Evolutionary conservation across 2,797 vertebrate species (phyloP).

Genomic region (Carduelis carduelis): DNA sequence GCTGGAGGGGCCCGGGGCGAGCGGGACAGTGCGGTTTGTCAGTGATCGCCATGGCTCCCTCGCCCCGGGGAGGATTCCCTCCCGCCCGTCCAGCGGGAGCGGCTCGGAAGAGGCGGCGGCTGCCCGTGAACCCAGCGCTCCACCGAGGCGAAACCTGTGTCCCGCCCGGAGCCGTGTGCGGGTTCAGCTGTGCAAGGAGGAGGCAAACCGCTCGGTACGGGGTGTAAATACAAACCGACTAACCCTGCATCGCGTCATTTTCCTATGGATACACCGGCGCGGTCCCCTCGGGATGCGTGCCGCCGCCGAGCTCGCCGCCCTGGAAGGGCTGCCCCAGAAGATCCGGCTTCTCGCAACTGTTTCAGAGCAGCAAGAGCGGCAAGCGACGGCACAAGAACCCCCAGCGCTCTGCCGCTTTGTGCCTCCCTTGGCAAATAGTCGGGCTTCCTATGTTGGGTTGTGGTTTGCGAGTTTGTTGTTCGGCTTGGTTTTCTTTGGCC

Average conservation of each 20-base stretch:
- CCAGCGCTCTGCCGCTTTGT: accelerated
- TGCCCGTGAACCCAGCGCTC: accelerated
- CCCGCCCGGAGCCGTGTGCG: not conserved
- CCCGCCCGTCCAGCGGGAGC: not conserved
- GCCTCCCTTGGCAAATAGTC: not conserved
- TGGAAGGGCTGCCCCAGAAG: not conserved
- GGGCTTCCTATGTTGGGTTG: not conserved
- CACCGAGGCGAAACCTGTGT: accelerated
- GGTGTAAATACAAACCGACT: too few relatives aligned
- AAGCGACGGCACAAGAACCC: accelerated
- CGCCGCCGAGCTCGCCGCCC: not conserved
- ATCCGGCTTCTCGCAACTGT: not conserved
- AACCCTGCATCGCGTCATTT: accelerated
- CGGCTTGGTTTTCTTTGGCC: not conserved
- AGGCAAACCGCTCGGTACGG: too few relatives aligned
- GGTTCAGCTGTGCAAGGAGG: not conserved
- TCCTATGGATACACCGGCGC: accelerated
- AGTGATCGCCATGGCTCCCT: not conserved
- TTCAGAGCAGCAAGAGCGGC: not conserved
- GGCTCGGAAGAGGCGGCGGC: too few relatives aligned
- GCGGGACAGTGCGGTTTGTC: accelerated
- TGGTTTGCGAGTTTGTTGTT: not conserved
- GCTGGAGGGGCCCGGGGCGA: accelerated
- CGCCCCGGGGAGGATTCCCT: too few relatives aligned
- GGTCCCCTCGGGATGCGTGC: accelerated